Evolutionary conservation across 1,140 invertebrate genomes (phyloP).

Genomic region (Ylistrum balloti): DNA sequence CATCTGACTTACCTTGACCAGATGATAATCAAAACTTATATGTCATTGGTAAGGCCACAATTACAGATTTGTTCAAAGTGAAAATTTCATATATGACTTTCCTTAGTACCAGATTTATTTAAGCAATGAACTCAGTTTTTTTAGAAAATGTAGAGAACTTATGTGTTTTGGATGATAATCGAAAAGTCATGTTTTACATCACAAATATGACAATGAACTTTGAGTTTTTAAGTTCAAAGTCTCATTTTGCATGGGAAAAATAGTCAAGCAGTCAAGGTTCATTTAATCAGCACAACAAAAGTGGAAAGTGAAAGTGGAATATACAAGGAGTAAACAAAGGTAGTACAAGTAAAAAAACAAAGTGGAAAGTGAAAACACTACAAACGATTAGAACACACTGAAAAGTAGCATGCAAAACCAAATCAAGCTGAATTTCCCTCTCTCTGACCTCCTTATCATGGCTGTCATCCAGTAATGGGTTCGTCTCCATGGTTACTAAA

Average conservation of each 20-base stretch:
- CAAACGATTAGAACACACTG: conserved; percentile 28
- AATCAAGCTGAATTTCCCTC: background rate
- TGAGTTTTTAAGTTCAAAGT: background rate
- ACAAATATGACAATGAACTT: no score
- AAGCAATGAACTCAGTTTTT: no score
- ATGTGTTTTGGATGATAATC: no score
- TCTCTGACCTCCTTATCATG: conserved; percentile 31
- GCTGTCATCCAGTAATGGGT: conserved; percentile 25
- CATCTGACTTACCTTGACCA: no score
- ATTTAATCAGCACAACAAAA: conserved; percentile 10
- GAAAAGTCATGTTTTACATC: no score
- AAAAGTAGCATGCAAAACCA: conserved; percentile 38
- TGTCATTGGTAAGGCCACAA: no score
- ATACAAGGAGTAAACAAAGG: conserved; percentile 3
- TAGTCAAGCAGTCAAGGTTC: background rate
- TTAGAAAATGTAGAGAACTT: no score
- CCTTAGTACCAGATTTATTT: no score
- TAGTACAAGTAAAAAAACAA: background rate
- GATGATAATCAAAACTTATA: no score
- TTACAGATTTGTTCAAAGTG: no score
- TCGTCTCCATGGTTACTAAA: conserved; percentile 38
- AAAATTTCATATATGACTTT: no score
- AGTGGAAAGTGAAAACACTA: conserved; percentile 34
- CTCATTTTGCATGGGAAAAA: background rate
- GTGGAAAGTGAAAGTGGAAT: background rate